A percentile compares a stretch with the other conserved stretches of the same genome.
These are phyloP conservation scores for Cyrtorhinus lividipennis DNA, from an alignment of 1,140 invertebrate genomes.

Conservation along the genomic window DNA sequence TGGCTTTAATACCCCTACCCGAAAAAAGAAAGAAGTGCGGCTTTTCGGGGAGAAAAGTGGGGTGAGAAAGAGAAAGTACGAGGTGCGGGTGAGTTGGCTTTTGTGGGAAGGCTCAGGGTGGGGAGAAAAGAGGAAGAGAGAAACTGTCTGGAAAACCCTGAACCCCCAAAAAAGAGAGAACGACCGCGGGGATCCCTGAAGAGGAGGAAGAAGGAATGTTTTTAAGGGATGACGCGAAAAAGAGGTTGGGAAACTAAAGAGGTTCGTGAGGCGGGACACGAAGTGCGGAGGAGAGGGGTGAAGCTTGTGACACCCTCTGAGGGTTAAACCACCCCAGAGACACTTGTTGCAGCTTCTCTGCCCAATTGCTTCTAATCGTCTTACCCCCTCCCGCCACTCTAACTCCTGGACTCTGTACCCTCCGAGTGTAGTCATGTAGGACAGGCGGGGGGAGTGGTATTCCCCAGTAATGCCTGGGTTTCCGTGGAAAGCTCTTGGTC, in stretches of 20 bases:
- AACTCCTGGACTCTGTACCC: too few relatives aligned
- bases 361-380: conserved; percentile 16
- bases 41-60: neutral
- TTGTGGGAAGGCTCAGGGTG: neutral
- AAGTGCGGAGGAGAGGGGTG: neutral
- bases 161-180: neutral
- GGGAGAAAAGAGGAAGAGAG: too few relatives aligned
- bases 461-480: too few relatives aligned
- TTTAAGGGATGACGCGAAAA: conserved; percentile 6
- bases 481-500: too few relatives aligned
- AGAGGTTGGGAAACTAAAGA: neutral
- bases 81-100: too few relatives aligned
- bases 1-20: neutral
- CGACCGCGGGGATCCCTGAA: too few relatives aligned
- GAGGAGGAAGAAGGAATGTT: neutral
- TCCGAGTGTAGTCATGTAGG: too few relatives aligned
- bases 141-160: neutral
- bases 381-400: neutral
- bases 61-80: neutral
- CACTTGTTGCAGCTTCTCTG: conserved; percentile 14
- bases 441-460: too few relatives aligned
- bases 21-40: neutral
- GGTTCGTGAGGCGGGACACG: neutral
- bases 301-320: neutral
- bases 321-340: conserved; percentile 4